Evolutionary conservation across 2,113 vertebrate genomes (phyloP), one percentile per base, ranked within the genome.

Genomic region (Orientallactaga bullata): DNA sequence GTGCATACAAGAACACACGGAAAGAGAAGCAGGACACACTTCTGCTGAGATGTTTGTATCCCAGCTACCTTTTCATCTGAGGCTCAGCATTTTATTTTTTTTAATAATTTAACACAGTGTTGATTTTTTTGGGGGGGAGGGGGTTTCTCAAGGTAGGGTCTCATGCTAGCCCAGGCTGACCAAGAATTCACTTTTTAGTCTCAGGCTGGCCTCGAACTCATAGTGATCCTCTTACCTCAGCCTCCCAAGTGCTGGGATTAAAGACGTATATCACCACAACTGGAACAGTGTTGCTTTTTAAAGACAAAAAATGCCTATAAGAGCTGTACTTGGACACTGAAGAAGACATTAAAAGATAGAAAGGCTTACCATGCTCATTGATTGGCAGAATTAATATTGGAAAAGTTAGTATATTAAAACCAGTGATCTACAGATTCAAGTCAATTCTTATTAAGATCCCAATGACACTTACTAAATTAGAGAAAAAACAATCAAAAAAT

Each of bases 301-400:
- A 92, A 93, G 58, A 73, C 23, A 71, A 47, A 95, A 79, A 91
- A 83, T 73, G n/a, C n/a, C 84, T 79, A 17, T 60, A 60, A 61
- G 66, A 85, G 51, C 68, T 71, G 8, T 37, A 85, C 32, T 58
- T 47, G 68, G 66, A 72, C 47, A 72, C 5, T 58, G 47, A 72
- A 58, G 66, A 85, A 71, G 21, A 58, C 11, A n/a, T 66, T 85
- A 71, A 5, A 69, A 35, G 32, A 37, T 71, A 21, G n/a, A 69
- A 2, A 85, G 47, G 16, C 15, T 13, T 71, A 7, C 21, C 32
- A 26, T 51, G 30, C 65, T 69, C 42, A 17, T 35, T 47, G 20
- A 69, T 28, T 26, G 32, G 15, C 32, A 69, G 47, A 85, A 37
- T 26, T 55, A 71, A 35, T 71, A 58, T 26, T 37, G n/a, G 55